phyloP scores from a whole-genome alignment of 2,888 invertebrate species.

The Autographa pulchrina region DNA sequence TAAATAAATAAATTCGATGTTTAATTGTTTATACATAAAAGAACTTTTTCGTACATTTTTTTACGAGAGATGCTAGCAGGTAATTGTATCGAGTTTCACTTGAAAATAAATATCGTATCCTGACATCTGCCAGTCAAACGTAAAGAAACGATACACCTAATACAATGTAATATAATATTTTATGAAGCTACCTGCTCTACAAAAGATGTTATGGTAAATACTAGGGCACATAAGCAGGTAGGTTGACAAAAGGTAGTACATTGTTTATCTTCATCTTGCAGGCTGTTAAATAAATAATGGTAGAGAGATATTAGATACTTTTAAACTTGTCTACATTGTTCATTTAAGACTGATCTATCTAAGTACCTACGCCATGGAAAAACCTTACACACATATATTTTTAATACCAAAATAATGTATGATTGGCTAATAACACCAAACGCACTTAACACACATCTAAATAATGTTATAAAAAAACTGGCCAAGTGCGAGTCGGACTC shows the following conservation, averaged over 20 bases:
- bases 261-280: neutral
- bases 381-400: too few relatives aligned
- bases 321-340: too few relatives aligned
- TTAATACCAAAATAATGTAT: too few relatives aligned
- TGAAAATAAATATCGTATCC: constrained; percentile 35
- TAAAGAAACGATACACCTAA: constrained; percentile 28
- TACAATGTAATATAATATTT: constrained; percentile 15
- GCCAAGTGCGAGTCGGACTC: too few relatives aligned
- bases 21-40: neutral
- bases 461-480: too few relatives aligned
- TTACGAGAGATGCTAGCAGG: neutral
- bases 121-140: constrained; percentile 53
- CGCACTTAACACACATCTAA: too few relatives aligned
- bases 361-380: too few relatives aligned
- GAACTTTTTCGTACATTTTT: constrained; percentile 17
- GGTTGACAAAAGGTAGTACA: neutral
- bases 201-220: constrained; percentile 1
- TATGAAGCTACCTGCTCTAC: constrained; percentile 23
- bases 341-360: too few relatives aligned
- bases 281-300: neutral
- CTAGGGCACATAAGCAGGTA: neutral
- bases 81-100: constrained; percentile 43
- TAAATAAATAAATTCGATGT: too few relatives aligned
- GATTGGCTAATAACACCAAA: too few relatives aligned
- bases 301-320: too few relatives aligned